Percentiles rank a stretch among this genome's conserved stretches.
phyloP scores from a whole-genome alignment of 2,888 invertebrate species.

The Eustalomyia histrio region DNA sequence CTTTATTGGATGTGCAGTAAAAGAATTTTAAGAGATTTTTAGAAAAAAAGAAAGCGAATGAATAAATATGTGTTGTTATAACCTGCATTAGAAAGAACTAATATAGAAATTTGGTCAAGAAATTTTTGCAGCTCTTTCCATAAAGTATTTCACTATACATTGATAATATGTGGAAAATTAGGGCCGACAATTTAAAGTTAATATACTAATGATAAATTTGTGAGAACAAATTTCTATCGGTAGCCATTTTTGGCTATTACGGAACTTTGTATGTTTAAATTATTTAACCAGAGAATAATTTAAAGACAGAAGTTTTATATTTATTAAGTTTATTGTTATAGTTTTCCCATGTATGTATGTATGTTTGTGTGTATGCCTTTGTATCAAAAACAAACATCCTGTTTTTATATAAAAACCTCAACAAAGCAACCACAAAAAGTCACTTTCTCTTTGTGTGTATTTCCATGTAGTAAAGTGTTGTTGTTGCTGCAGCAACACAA shows the following conservation, averaged over 20 bases:
- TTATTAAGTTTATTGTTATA: slow-evolving; percentile 1
- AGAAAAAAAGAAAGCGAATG: background rate
- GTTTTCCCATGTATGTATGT: background rate
- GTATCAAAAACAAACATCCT: slow-evolving; percentile 13
- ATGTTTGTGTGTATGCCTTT: background rate
- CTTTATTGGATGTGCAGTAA: background rate
- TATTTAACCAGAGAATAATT: background rate
- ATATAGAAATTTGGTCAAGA: too few species aligned
- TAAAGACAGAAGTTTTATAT: background rate
- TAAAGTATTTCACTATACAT: too few species aligned
- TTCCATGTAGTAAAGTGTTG: slow-evolving; percentile 1
- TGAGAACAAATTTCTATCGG: too few species aligned
- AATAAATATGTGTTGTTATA: background rate
- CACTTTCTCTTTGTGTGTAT: slow-evolving; percentile 41
- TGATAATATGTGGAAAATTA: too few species aligned
- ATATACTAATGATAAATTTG: too few species aligned
- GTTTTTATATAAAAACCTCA: slow-evolving; percentile 33
- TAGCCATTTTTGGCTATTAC: too few species aligned
- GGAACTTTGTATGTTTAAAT: background rate
- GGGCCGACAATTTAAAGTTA: too few species aligned
- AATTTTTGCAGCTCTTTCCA: too few species aligned
- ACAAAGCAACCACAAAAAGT: slow-evolving; percentile 44
- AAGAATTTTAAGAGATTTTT: background rate
- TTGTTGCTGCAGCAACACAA: slow-evolving; percentile 8
- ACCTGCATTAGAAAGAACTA: too few species aligned